Evolutionary conservation across 2,113 vertebrate species (phyloP), one percentile per base, ranked within the genome.

Genomic region (Drymodes brunneopygia): DNA sequence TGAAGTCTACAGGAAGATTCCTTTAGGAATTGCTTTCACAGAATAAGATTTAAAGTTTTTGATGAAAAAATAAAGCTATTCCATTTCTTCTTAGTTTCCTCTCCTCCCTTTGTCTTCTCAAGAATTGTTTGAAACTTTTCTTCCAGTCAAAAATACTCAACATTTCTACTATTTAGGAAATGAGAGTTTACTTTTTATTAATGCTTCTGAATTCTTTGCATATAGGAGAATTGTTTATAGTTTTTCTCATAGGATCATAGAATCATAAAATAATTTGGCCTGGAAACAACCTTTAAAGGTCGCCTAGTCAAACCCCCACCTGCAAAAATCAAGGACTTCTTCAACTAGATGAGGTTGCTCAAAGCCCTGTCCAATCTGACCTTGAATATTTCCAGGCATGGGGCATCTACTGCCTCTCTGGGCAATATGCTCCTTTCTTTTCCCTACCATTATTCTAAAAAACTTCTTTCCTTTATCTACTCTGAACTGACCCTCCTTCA

Each of bases 371-470:
- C 35, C 42, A 88, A 33, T 13, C 17, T 50, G 31, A 50, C 31
- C 12, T 65, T 57, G 35, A 88, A 33, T 64, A 27, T 35, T 35
- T 64, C 50, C 50, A 42, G 75, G 17, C 1, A 27, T 50, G 31
- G 6, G 10, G 4, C 17, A 48, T 12, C 35, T 48, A 12, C 16
- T 40, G 5, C 31, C 22, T 19, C 14, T 80, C 17, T 0, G 0
- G 31, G 15, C 5, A 64, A 19, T 2, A 6, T 3, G 9, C 7
- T 57, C 31, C 50, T 35, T 35, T 65, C 50, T 50, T 80, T 88
- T 50, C 22, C 56, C 15, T 27, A 44, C 12, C 4, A 36, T 15
- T 10, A 16, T 6, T 48, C 10, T 19, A 81, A 72, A 65, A 65
- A 23, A 4, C 5, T 9, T 48, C 13, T 48, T 44, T 35, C 27